Conservation (phyloP, 2,888 invertebrate species). For the Merodon equestris region DNA sequence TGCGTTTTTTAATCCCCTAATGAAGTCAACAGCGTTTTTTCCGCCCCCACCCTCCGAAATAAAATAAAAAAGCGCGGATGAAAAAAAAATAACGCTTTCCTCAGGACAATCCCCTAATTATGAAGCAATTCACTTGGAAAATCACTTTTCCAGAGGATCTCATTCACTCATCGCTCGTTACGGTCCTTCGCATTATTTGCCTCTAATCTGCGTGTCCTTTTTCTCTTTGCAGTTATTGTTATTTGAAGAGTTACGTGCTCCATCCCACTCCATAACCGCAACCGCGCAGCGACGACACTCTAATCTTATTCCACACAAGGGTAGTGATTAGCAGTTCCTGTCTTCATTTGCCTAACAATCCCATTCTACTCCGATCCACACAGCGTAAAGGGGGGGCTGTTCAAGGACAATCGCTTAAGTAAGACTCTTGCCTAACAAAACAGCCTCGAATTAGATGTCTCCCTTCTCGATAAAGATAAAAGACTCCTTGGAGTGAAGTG, state of each 20-base stretch:
- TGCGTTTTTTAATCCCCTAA: slow-evolving; percentile 50
- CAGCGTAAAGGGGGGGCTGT: slow-evolving; percentile 15
- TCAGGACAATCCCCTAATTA: slow-evolving; percentile 64
- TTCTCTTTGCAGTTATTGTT: slow-evolving; percentile 41
- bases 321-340: slow-evolving; percentile 65
- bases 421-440: slow-evolving; percentile 37
- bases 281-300: slow-evolving; percentile 35
- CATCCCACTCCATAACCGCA: slow-evolving; percentile 12
- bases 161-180: slow-evolving; percentile 30
- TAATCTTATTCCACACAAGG: slow-evolving; percentile 60
- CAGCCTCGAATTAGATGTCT: slow-evolving; percentile 47
- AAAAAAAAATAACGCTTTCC: slow-evolving; percentile 59
- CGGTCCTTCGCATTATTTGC: slow-evolving; percentile 45
- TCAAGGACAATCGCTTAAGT: slow-evolving; percentile 35
- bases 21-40: slow-evolving; percentile 37
- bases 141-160: slow-evolving; percentile 32
- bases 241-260: slow-evolving; percentile 31
- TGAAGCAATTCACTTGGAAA: slow-evolving; percentile 64
- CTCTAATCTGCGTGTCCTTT: slow-evolving; percentile 60
- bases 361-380: too few species aligned
- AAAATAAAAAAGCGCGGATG: slow-evolving; percentile 22
- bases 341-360: slow-evolving; percentile 31
- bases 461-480: slow-evolving; percentile 47
- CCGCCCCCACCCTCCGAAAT: too few species aligned
- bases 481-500: slow-evolving; percentile 36